phyloP scores from a whole-genome alignment of 2,888 invertebrate genomes.

The Orchestes rusci region DNA sequence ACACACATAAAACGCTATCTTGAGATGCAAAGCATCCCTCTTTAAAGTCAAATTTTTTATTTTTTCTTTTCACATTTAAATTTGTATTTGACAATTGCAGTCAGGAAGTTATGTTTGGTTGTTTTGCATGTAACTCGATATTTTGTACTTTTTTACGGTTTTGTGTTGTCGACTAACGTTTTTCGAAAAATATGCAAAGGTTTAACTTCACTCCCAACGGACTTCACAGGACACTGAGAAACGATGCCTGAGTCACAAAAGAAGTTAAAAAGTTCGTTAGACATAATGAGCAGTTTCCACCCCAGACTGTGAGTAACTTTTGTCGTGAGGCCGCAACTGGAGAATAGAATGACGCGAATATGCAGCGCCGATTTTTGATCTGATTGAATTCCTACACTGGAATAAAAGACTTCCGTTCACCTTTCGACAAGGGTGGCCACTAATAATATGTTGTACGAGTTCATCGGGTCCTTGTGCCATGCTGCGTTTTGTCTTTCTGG shows the following conservation, averaged over 20 bases:
- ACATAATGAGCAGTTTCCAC: conserved; percentile 36
- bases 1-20: too few relatives aligned
- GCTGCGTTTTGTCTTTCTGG: conserved; percentile 38
- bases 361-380: conserved; percentile 33
- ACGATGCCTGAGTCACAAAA: conserved; percentile 18
- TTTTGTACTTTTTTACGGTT: too few relatives aligned
- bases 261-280: conserved; percentile 35
- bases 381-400: conserved; percentile 39
- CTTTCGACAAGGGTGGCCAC: conserved; percentile 42
- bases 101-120: too few relatives aligned
- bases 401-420: conserved; percentile 44
- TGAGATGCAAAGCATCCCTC: too few relatives aligned
- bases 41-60: too few relatives aligned
- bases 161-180: too few relatives aligned
- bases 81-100: too few relatives aligned
- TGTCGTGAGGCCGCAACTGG: conserved; percentile 23
- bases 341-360: conserved; percentile 26
- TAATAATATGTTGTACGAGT: conserved; percentile 40
- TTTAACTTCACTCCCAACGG: too few relatives aligned
- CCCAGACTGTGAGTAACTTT: conserved; percentile 28
- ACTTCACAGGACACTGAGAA: too few relatives aligned
- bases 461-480: conserved; percentile 37
- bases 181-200: too few relatives aligned
- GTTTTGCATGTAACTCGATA: too few relatives aligned
- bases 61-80: too few relatives aligned